phyloP scores from a whole-genome alignment of 2,113 vertebrate species.

The Probosciger aterrimus region DNA sequence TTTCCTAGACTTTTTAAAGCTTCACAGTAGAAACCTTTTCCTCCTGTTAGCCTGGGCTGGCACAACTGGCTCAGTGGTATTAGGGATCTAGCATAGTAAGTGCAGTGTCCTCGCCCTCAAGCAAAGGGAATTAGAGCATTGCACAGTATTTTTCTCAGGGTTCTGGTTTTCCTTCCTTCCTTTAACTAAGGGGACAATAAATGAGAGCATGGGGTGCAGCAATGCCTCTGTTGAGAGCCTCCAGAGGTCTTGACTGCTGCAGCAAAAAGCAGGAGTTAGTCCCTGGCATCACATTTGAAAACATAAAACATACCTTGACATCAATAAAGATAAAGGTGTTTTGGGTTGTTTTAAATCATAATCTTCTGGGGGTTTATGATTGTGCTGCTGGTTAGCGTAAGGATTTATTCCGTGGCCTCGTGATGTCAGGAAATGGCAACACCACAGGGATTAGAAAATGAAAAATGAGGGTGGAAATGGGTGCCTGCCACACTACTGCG shows the following conservation, averaged over 20 bases:
- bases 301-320: accelerated
- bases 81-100: neutral
- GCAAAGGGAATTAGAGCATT: neutral
- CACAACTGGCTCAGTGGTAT: neutral
- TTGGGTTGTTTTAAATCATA: neutral
- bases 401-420: neutral
- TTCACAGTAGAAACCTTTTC: neutral
- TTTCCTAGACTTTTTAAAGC: neutral
- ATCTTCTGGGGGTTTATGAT: neutral
- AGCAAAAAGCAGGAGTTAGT: neutral
- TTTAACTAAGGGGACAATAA: neutral
- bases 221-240: neutral
- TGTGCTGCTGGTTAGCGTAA: neutral
- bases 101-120: neutral
- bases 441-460: neutral
- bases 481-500: neutral
- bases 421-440: neutral
- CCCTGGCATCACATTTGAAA: neutral
- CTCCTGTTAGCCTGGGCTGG: neutral
- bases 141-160: neutral
- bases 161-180: neutral
- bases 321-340: neutral
- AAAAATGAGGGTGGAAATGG: neutral
- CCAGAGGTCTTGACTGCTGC: neutral
- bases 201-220: accelerated